Evolutionary conservation across 2,113 vertebrate species (phyloP).

Genomic region (Rhabdomys dilectus): DNA sequence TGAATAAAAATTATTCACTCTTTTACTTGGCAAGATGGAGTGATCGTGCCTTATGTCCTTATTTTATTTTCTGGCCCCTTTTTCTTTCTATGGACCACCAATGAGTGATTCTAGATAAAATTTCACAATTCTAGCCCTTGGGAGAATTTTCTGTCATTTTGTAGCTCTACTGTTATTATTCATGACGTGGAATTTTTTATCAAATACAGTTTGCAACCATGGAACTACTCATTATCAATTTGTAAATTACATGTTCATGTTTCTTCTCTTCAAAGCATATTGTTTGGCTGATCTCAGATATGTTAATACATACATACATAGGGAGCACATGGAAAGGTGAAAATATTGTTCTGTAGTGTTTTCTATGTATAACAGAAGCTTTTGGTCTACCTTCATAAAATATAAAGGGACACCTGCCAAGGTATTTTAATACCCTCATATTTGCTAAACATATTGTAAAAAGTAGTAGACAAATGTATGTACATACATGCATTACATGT

Average conservation of each 20-base stretch:
- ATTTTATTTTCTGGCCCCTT: neutral
- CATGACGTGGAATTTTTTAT: conserved; percentile 40
- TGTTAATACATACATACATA: conserved; percentile 7
- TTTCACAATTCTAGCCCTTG: conserved; percentile 20
- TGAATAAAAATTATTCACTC: conserved; percentile 18
- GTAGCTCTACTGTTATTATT: neutral
- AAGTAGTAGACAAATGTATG: neutral
- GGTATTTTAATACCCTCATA: conserved; percentile 10
- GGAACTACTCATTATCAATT: conserved; percentile 42
- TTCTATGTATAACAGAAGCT: neutral
- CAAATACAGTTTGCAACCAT: conserved; percentile 42
- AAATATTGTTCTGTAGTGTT: neutral
- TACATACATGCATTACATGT: neutral
- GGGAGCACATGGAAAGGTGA: neutral
- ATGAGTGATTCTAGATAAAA: conserved; percentile 34
- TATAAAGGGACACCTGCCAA: neutral
- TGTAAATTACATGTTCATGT: conserved; percentile 47
- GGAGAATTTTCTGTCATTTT: conserved; percentile 27
- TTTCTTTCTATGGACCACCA: neutral
- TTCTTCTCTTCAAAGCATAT: conserved; percentile 44
- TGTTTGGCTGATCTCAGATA: conserved; percentile 27
- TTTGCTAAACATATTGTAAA: conserved; percentile 36
- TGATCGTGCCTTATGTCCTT: neutral
- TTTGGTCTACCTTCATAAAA: neutral
- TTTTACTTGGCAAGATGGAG: conserved; percentile 12